A percentile compares a stretch with the other conserved stretches of the same genome.
These are phyloP conservation scores for Brachyhypopomus gauderio DNA, from an alignment of 2,113 vertebrate genomes.

Conservation along the genomic window DNA sequence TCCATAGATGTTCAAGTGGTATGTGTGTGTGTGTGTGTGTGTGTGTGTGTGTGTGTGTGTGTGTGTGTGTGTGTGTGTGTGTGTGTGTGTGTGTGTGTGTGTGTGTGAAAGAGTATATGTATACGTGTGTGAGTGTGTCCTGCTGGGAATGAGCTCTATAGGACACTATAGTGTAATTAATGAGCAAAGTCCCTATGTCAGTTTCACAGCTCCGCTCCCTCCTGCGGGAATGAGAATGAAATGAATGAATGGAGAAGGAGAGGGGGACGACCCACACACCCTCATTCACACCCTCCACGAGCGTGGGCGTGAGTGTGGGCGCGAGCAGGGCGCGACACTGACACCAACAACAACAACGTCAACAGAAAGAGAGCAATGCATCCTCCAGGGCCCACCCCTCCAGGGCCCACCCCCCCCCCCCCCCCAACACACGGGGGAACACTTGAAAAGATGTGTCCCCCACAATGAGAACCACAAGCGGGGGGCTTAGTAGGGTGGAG, in stretches of 20 bases:
- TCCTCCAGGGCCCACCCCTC: constrained; percentile 22
- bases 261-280: constrained; percentile 69
- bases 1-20: neutral
- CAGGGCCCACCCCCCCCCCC: constrained; percentile 49
- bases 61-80: neutral
- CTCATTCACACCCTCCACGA: constrained; percentile 61
- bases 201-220: constrained; percentile 64
- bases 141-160: constrained; percentile 62
- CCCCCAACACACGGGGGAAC: constrained; percentile 15
- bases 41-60: too few relatives aligned
- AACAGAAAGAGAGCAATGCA: constrained; percentile 62
- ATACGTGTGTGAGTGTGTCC: constrained; percentile 59
- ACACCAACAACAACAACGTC: constrained; percentile 52
- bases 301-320: constrained; percentile 2
- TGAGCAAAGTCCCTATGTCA: constrained; percentile 62
- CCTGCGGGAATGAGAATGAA: constrained; percentile 76
- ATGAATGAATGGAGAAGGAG: constrained; percentile 65
- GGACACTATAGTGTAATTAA: constrained; percentile 67
- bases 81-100: constrained; percentile 1
- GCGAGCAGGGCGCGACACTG: constrained; percentile 53
- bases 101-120: constrained; percentile 57
- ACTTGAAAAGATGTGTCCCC: constrained; percentile 64
- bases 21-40: constrained; percentile 17
- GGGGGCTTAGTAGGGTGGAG: constrained; percentile 48
- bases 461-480: constrained; percentile 23